These are phyloP conservation scores for Meriones psammophilus DNA, from an alignment of 2,797 vertebrate genomes.

Conservation along the genomic window DNA sequence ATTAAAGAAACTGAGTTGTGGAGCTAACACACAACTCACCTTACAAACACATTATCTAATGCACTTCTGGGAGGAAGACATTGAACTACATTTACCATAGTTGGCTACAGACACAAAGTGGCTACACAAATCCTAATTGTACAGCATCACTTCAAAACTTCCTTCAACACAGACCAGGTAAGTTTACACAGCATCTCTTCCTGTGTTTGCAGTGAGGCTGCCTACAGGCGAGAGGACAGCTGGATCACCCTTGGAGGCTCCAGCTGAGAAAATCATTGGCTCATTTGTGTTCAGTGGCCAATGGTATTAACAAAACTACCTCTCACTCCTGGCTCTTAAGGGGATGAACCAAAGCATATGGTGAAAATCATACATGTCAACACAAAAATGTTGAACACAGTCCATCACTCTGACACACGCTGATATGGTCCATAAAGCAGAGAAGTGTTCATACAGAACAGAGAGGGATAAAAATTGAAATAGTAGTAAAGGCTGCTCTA, in stretches of 20 bases:
- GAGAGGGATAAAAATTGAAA: not conserved
- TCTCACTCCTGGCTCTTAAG: slow-evolving; percentile 52
- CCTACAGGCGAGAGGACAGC: slow-evolving; percentile 57
- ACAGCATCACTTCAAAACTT: slow-evolving; percentile 48
- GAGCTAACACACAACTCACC: not conserved
- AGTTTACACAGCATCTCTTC: not conserved
- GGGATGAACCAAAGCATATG: slow-evolving; percentile 78
- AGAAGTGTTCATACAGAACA: slow-evolving; percentile 25
- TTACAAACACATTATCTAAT: not conserved
- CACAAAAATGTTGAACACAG: slow-evolving; percentile 62
- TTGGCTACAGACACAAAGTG: slow-evolving; percentile 28
- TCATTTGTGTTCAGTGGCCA: slow-evolving; percentile 56
- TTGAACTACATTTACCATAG: slow-evolving; percentile 19
- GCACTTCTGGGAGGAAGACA: not conserved
- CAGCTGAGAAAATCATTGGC: slow-evolving; percentile 84
- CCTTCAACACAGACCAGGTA: slow-evolving; percentile 21
- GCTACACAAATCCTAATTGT: not conserved
- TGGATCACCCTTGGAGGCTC: not conserved
- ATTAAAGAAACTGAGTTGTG: slow-evolving; percentile 15
- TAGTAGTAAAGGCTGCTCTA: not conserved
- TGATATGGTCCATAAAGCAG: slow-evolving; percentile 12
- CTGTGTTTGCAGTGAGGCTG: slow-evolving; percentile 1
- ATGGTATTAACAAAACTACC: slow-evolving; percentile 58
- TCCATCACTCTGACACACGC: slow-evolving; percentile 71
- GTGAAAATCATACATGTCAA: slow-evolving; percentile 69